Evolutionary conservation across 1,140 invertebrate species (phyloP).

Genomic region (Nilaparvata lugens): DNA sequence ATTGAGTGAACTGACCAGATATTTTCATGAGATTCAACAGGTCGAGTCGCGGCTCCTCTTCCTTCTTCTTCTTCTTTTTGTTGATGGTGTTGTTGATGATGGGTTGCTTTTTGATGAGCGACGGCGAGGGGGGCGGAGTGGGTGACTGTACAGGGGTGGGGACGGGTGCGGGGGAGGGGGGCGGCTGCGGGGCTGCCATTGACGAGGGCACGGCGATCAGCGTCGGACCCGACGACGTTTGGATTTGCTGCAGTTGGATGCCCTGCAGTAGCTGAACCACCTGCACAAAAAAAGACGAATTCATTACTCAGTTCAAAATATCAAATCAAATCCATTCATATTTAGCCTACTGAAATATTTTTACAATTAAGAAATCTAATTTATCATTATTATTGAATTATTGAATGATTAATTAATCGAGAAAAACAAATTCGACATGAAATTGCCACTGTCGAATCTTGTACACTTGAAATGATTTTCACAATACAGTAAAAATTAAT

Average conservation of each 20-base stretch:
- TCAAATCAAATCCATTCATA: no score
- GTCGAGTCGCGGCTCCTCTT: conserved; percentile 42
- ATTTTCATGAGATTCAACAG: conserved; percentile 47
- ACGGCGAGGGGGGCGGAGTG: conserved; percentile 22
- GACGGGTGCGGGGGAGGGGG: conserved; percentile 13
- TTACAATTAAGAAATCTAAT: no score
- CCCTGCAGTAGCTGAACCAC: conserved; percentile 31
- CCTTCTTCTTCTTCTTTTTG: conserved; percentile 43
- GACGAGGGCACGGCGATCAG: conserved; percentile 34
- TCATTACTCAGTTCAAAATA: no score
- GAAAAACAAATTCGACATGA: no score
- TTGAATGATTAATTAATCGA: no score
- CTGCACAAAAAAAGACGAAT: conserved; percentile 16
- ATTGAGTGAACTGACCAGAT: conserved; percentile 34
- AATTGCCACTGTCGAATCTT: no score
- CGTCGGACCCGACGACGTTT: conserved; percentile 40
- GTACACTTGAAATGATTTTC: no score
- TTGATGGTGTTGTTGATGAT: conserved; percentile 30
- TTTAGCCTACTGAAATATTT: no score
- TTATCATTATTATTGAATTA: no score
- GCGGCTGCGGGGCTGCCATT: conserved; percentile 2
- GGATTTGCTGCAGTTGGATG: conserved; percentile 40
- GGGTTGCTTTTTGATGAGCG: conserved; percentile 36
- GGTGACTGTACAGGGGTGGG: conserved; percentile 8
- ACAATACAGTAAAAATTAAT: no score